A percentile compares a stretch with the other conserved stretches of the same genome.
Conservation (phyloP, 2,888 invertebrate species). For the Ormyrus labotus region DNA sequence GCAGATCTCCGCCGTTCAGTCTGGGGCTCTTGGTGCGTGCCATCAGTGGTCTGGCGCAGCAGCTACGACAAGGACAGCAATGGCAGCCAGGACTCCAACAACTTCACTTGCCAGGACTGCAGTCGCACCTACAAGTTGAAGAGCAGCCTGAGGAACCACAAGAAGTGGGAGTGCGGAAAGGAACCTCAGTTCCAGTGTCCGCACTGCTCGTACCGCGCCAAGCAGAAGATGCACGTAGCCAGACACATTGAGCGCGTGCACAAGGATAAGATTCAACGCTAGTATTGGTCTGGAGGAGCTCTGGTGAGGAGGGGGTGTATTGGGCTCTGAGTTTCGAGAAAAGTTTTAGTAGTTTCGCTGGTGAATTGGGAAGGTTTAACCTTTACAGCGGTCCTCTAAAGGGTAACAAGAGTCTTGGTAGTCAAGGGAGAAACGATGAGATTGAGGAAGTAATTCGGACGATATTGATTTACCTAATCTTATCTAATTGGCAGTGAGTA, state of each 20-base stretch:
- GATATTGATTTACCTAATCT: too few species aligned
- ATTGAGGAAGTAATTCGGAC: too few species aligned
- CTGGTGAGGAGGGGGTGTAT: too few species aligned
- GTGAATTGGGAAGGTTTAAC: background rate
- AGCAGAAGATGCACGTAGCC: slow-evolving; percentile 42
- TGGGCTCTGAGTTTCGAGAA: background rate
- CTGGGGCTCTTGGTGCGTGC: slow-evolving; percentile 78
- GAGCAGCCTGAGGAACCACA: slow-evolving; percentile 37
- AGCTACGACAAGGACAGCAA: slow-evolving; percentile 44
- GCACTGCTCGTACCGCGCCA: slow-evolving; percentile 31
- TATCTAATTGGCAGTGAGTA: too few species aligned
- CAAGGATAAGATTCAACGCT: slow-evolving; percentile 20
- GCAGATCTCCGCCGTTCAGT: slow-evolving; percentile 75
- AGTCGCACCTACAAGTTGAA: slow-evolving; percentile 39
- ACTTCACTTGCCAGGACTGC: slow-evolving; percentile 23
- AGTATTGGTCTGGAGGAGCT: background rate
- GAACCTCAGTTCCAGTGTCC: slow-evolving; percentile 40
- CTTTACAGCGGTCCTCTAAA: too few species aligned
- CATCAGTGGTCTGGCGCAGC: slow-evolving; percentile 70
- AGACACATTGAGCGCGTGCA: slow-evolving; percentile 41
- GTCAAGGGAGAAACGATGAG: too few species aligned
- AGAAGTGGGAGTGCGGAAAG: slow-evolving; percentile 44
- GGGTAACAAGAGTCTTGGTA: too few species aligned
- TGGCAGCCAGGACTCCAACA: slow-evolving; percentile 64
- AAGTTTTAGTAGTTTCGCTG: background rate